Base-by-base conservation (phyloP, 2,888 invertebrate species). In the Leucophora obtusa region DNA sequence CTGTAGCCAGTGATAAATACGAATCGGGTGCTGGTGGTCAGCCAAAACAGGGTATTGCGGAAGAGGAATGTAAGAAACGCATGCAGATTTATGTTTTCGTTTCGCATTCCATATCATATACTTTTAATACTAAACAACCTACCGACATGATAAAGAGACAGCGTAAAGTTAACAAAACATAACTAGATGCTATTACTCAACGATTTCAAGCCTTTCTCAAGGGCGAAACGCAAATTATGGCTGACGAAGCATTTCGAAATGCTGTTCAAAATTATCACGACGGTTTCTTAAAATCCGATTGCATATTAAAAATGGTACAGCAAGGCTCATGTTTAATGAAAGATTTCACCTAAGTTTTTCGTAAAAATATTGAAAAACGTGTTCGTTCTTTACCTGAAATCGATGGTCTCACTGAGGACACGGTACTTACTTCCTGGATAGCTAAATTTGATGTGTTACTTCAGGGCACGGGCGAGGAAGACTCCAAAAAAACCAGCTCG, bases 371-470 rank as follows among this genome's bases (percentile, higher is more conserved):
- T 88, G 99, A 99, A 91, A 99, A 99, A 92, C 93, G 99, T 91
- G 98, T 98, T 90, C 94, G 97, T 91, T 98, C 97, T 88, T 93
- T 99, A 88, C 99, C 99, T 84, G 99, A 99, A 93, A 99, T 99
- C 89, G 99, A 99, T 91, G 99, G 99, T 84, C 92, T 99, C 86
- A 98, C 98, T 92, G 99, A 99, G 92, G 99, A 99, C 91, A 99
- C 98, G 56, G 99, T 99, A 53, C 92, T 99, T 84, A 98, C 98
- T 83, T 98, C 98, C 56, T 99, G 99, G 99, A 95, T 99, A 94
- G 97, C 98, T 73, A 99, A 98, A 91, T 99, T 98, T 91, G 99
- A 99, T 92, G 97, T 98, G 91, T 99, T 99, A 89, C 95, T 98
- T 90, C 97, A 97, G 91, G 97, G 96, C 91, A 94, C 93, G 76